Conservation (phyloP, 2,888 invertebrate species). For the Ornithoptera priamus region DNA sequence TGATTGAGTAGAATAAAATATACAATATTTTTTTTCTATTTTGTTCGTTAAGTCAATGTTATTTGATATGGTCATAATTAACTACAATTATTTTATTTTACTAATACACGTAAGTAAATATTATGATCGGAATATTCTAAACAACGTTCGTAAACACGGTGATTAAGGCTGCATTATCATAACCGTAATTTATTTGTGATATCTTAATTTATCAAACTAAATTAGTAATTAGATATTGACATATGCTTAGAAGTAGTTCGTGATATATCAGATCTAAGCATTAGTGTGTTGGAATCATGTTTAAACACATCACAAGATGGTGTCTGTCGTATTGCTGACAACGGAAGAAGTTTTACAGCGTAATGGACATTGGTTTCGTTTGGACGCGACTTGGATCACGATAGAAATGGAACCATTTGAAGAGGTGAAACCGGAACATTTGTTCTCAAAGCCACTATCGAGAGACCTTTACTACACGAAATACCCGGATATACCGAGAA, state of each 20-base stretch:
- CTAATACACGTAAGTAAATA: slow-evolving; percentile 19
- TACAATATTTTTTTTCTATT: neutral
- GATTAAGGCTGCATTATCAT: slow-evolving; percentile 34
- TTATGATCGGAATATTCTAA: slow-evolving; percentile 19
- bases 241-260: slow-evolving; percentile 19
- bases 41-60: neutral
- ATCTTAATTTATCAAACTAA: slow-evolving; percentile 33
- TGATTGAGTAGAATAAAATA: no score
- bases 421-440: slow-evolving; percentile 61
- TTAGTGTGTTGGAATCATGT: slow-evolving; percentile 32
- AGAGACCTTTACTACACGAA: slow-evolving; percentile 68
- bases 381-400: slow-evolving; percentile 65
- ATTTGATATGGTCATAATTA: slow-evolving; percentile 6
- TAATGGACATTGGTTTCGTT: slow-evolving; percentile 66
- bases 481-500: slow-evolving; percentile 68
- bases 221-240: slow-evolving; percentile 34
- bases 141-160: slow-evolving; percentile 36
- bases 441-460: slow-evolving; percentile 61
- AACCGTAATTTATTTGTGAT: slow-evolving; percentile 29
- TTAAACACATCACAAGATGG: slow-evolving; percentile 48
- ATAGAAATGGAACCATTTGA: slow-evolving; percentile 72
- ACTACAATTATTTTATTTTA: neutral
- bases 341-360: slow-evolving; percentile 69
- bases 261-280: slow-evolving; percentile 9
- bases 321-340: slow-evolving; percentile 63